phyloP scores from a whole-genome alignment of 1,140 invertebrate species.

The Halictus rubicundus region DNA sequence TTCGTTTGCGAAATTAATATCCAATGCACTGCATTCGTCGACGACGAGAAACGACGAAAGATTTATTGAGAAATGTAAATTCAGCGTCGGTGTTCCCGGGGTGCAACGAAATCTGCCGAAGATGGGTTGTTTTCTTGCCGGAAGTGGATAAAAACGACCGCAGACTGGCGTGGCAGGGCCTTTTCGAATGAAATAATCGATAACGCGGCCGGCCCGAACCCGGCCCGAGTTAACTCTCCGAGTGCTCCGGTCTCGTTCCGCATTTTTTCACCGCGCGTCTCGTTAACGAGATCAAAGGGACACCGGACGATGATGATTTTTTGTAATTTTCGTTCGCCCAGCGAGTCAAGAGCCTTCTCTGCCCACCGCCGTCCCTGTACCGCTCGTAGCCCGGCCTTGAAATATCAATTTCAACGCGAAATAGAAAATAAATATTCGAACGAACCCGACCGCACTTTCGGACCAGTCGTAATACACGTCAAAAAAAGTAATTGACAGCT shows the following conservation, averaged over 20 bases:
- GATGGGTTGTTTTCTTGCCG: not conserved
- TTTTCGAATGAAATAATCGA: constrained; percentile 20
- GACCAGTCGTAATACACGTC: too few species aligned
- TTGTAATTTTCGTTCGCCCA: constrained; percentile 14
- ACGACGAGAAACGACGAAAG: too few species aligned
- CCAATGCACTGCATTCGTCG: too few species aligned
- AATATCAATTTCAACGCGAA: too few species aligned
- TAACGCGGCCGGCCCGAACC: not conserved
- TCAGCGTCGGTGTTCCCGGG: not conserved
- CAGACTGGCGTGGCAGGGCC: not conserved
- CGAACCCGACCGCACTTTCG: too few species aligned
- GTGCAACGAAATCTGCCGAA: not conserved
- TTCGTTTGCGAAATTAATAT: too few species aligned
- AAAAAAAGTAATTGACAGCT: too few species aligned
- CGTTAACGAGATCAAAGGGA: constrained; percentile 33
- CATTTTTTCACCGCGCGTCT: constrained; percentile 2
- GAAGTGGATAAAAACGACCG: not conserved
- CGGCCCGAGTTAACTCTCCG: not conserved
- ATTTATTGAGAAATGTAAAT: constrained; percentile 8
- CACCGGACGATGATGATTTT: constrained; percentile 21
- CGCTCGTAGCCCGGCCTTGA: too few species aligned
- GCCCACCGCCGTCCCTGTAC: not conserved
- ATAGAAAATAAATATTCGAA: too few species aligned
- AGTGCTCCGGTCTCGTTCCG: not conserved
- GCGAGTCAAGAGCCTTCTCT: not conserved